Percentiles rank a stretch among this genome's conserved stretches.
These are phyloP conservation scores for Trypoxylon attenuatum DNA, from an alignment of 2,888 invertebrate genomes.

Conservation along the genomic window DNA sequence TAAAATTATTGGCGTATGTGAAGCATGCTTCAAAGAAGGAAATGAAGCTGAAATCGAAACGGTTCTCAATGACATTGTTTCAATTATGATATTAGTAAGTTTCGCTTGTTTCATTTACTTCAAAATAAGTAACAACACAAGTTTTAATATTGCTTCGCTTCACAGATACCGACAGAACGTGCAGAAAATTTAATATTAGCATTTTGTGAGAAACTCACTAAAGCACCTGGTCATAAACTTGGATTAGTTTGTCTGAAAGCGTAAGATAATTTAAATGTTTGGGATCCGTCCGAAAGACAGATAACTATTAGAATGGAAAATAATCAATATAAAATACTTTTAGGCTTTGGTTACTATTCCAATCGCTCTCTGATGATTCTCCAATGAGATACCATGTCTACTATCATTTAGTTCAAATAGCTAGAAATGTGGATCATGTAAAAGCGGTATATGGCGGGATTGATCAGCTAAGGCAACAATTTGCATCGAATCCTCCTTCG, in stretches of 20 bases:
- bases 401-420: conserved; percentile 91
- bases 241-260: conserved; percentile 89
- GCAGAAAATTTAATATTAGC: conserved; percentile 92
- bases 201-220: conserved; percentile 93
- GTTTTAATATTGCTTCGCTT: conserved; percentile 21
- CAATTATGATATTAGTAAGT: conserved; percentile 91
- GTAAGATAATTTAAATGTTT: conserved; percentile 76
- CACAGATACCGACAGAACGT: conserved; percentile 87
- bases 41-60: conserved; percentile 93
- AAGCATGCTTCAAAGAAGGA: conserved; percentile 92
- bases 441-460: conserved; percentile 89
- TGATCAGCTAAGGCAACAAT: conserved; percentile 88
- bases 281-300: not conserved
- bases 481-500: conserved; percentile 86
- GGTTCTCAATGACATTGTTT: conserved; percentile 96
- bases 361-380: conserved; percentile 89
- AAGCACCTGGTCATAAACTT: conserved; percentile 88
- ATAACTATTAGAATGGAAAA: not conserved
- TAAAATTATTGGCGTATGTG: conserved; percentile 95
- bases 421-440: conserved; percentile 90
- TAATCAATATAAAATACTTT: conserved; percentile 57
- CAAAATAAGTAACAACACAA: not conserved
- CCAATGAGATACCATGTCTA: conserved; percentile 94
- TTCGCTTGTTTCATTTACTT: not conserved
- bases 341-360: conserved; percentile 93